A percentile compares a stretch with the other conserved stretches of the same genome.
phyloP scores from a whole-genome alignment of 2,888 invertebrate genomes.

The Hyposoter dolosus region DNA sequence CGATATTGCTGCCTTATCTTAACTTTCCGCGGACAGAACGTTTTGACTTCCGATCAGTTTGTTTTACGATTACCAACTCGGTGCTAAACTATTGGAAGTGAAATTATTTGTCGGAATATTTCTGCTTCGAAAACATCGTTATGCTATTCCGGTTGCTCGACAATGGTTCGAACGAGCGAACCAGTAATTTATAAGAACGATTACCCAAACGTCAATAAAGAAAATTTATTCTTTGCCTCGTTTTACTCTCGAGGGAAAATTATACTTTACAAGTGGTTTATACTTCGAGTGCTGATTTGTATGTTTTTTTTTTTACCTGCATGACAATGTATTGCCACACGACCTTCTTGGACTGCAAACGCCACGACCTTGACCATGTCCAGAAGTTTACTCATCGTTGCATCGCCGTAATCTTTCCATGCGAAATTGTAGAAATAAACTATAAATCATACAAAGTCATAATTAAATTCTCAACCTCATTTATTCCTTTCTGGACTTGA shows the following conservation, averaged over 20 bases:
- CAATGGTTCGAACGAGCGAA: constrained; percentile 3
- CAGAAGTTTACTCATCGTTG: constrained; percentile 90
- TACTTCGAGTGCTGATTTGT: neutral
- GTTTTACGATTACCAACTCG: constrained; percentile 36
- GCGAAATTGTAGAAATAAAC: constrained; percentile 97
- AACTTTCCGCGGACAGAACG: constrained; percentile 56
- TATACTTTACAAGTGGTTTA: neutral
- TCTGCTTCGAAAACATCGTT: neutral
- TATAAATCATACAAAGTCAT: constrained; percentile 82
- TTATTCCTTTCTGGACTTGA: neutral
- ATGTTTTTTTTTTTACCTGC: constrained; percentile 87
- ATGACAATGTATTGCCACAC: constrained; percentile 95
- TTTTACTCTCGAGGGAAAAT: neutral
- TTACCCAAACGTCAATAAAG: neutral
- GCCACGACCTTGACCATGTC: constrained; percentile 97
- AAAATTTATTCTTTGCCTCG: neutral
- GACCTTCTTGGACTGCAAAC: constrained; percentile 92
- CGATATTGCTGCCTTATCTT: constrained; percentile 61
- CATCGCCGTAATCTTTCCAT: constrained; percentile 94
- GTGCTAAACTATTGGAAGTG: constrained; percentile 53
- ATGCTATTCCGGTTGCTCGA: neutral
- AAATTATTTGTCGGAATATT: constrained; percentile 30
- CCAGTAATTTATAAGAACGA: constrained; percentile 17
- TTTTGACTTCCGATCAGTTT: constrained; percentile 47
- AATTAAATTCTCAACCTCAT: neutral